Conservation (phyloP, 2,888 invertebrate species). For the Ormyrus thymus region DNA sequence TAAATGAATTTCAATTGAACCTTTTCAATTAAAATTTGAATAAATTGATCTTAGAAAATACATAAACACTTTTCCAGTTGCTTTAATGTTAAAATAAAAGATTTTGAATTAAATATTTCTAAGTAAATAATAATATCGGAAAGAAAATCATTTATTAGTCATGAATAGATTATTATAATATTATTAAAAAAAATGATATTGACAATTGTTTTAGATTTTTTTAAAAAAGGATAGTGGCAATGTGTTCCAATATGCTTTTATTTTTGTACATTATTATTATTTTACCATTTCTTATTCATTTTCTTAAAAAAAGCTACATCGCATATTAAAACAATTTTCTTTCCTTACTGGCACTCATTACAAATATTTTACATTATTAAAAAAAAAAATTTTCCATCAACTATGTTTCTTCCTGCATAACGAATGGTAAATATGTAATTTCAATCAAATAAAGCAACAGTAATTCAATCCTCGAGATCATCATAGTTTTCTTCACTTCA, state of each 20-base stretch:
- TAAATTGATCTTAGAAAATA: not conserved
- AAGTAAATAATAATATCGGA: no score
- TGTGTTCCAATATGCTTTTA: not conserved
- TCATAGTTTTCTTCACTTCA: conserved; percentile 18
- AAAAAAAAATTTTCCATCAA: conserved; percentile 12
- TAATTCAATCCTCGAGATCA: conserved; percentile 11
- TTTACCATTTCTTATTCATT: conserved; percentile 5
- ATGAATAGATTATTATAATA: no score
- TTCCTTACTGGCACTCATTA: conserved; percentile 12
- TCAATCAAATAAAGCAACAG: conserved; percentile 27
- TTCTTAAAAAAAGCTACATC: conserved; percentile 19
- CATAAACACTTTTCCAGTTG: no score
- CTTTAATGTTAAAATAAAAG: not conserved
- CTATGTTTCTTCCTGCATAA: not conserved
- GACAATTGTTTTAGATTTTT: not conserved
- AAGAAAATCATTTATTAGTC: no score
- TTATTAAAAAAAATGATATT: not conserved
- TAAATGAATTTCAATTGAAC: not conserved
- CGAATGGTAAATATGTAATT: conserved; percentile 6
- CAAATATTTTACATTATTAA: conserved; percentile 11
- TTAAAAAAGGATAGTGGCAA: conserved; percentile 7
- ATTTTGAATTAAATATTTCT: no score
- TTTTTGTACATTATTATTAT: conserved; percentile 2
- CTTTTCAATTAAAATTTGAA: not conserved
- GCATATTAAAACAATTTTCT: conserved; percentile 12